These are phyloP conservation scores for Synanthedon andrenaeformis DNA, from an alignment of 2,888 invertebrate genomes.

Conservation along the genomic window DNA sequence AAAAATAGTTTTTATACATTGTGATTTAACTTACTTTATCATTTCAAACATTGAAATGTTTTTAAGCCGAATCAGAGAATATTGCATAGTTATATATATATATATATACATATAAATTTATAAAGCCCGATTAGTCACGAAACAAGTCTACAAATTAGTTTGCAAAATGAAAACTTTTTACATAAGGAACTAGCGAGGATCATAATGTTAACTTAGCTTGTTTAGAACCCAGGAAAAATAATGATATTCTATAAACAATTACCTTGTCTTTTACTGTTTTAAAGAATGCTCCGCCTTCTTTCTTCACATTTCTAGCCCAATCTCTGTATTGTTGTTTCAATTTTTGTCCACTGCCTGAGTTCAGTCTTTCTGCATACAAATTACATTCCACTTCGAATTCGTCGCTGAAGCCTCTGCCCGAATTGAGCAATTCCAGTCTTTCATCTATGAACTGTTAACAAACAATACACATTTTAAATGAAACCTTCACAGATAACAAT, in stretches of 20 bases:
- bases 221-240: too few species aligned
- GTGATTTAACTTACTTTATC: too few species aligned
- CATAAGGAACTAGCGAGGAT: too few species aligned
- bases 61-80: too few species aligned
- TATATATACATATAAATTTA: too few species aligned
- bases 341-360: conserved; percentile 60
- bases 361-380: conserved; percentile 66
- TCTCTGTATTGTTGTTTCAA: conserved; percentile 72
- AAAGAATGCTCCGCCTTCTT: conserved; percentile 85
- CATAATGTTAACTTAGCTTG: too few species aligned
- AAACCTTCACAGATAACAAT: background rate
- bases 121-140: background rate
- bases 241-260: conserved; percentile 6
- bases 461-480: background rate
- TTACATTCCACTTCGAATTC: conserved; percentile 91
- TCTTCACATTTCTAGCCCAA: conserved; percentile 82
- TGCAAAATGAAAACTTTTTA: background rate
- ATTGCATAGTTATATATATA: too few species aligned
- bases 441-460: conserved; percentile 89
- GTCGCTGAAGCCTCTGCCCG: conserved; percentile 93
- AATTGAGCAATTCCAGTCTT: conserved; percentile 89
- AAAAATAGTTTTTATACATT: too few species aligned
- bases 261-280: conserved; percentile 92
- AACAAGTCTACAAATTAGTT: background rate
- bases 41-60: too few species aligned